Conservation (phyloP, 2,888 invertebrate genomes). For the Limenitis arthemis region DNA sequence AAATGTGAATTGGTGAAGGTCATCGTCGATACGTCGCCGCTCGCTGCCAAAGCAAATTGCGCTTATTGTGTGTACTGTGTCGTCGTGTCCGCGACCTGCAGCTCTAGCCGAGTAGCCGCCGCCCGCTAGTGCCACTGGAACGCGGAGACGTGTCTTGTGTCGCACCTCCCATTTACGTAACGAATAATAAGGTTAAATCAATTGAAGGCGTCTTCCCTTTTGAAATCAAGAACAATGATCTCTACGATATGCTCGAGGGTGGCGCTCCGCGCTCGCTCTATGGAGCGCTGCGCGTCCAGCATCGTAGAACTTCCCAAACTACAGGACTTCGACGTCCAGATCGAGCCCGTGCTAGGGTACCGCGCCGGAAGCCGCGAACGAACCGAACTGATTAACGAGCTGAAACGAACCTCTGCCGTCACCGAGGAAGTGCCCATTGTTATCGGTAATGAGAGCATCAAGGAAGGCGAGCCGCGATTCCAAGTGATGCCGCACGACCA, state of each 20-base stretch:
- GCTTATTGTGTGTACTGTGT: conserved; percentile 32
- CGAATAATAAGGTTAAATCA: conserved; percentile 11
- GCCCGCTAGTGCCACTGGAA: conserved; percentile 12
- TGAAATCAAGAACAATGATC: conserved; percentile 22
- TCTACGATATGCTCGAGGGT: conserved; percentile 34
- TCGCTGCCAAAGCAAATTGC: conserved; percentile 32
- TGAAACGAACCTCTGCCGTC: conserved; percentile 74
- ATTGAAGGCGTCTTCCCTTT: neutral
- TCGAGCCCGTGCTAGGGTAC: conserved; percentile 89
- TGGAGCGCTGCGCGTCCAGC: conserved; percentile 63
- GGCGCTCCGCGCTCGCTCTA: conserved; percentile 76
- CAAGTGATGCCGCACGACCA: conserved; percentile 96
- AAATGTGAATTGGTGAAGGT: conserved; percentile 56
- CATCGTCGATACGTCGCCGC: conserved; percentile 14
- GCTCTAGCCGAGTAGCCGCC: neutral
- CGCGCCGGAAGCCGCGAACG: conserved; percentile 88
- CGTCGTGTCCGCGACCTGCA: conserved; percentile 16
- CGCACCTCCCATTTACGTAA: conserved; percentile 36
- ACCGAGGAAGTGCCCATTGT: conserved; percentile 94
- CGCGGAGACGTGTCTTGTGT: conserved; percentile 21
- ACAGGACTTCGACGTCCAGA: conserved; percentile 77
- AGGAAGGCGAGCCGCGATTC: conserved; percentile 80
- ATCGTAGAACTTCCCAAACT: conserved; percentile 77
- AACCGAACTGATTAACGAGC: conserved; percentile 76
- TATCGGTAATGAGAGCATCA: conserved; percentile 92